Evolutionary conservation across 1,140 invertebrate genomes (phyloP).

Genomic region (Microplitis mediator): DNA sequence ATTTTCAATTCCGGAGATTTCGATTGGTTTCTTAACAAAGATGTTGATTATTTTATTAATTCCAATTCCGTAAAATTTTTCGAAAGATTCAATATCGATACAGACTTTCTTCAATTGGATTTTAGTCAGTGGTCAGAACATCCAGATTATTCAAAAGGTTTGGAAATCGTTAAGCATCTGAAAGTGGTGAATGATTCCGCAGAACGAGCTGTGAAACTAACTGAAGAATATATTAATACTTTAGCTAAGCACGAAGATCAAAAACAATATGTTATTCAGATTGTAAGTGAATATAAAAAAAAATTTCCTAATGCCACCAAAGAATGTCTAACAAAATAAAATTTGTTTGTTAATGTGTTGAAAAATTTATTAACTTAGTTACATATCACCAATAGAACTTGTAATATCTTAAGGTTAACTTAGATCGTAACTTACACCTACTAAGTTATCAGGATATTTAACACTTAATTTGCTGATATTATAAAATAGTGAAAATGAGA

Average conservation of each 20-base stretch:
- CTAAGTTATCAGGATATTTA: too few relatives aligned
- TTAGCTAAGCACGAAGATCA: conserved; percentile 15
- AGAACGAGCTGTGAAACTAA: conserved; percentile 10
- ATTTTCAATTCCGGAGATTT: conserved; percentile 16
- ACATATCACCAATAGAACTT: not conserved
- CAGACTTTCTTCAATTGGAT: conserved; percentile 21
- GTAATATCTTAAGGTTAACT: too few relatives aligned
- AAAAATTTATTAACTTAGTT: too few relatives aligned
- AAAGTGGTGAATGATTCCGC: conserved; percentile 19
- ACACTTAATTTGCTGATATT: too few relatives aligned
- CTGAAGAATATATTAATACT: conserved; percentile 2
- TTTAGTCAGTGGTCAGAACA: not conserved
- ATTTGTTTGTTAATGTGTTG: too few relatives aligned
- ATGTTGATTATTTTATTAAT: conserved; percentile 23
- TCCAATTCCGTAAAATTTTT: conserved; percentile 18
- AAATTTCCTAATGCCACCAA: conserved; percentile 16
- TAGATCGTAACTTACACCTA: too few relatives aligned
- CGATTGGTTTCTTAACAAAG: conserved; percentile 6
- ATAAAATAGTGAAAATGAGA: too few relatives aligned
- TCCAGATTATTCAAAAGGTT: not conserved
- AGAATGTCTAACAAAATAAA: not conserved
- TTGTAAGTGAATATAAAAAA: not conserved
- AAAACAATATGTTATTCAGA: conserved; percentile 17
- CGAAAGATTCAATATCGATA: conserved; percentile 23
- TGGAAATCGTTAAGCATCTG: conserved; percentile 11